phyloP scores from a whole-genome alignment of 2,113 vertebrate species.

The Micronisus gabar region DNA sequence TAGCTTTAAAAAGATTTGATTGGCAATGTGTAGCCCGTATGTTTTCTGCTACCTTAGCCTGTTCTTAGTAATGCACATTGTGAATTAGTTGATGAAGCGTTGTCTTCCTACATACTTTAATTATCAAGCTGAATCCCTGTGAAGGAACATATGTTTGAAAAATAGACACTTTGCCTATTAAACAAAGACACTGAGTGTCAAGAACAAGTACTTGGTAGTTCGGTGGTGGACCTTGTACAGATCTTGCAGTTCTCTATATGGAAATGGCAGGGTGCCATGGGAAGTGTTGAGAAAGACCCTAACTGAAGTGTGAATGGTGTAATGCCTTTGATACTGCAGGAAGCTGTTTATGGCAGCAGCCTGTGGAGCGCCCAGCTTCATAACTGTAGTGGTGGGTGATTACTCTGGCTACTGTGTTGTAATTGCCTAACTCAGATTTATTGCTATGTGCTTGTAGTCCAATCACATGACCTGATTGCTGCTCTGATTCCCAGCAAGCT shows the following conservation, averaged over 20 bases:
- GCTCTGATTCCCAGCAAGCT: not conserved
- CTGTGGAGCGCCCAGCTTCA: accelerated
- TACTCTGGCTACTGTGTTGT: not conserved
- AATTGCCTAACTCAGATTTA: not conserved
- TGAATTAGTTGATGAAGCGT: not conserved
- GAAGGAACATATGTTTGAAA: not conserved
- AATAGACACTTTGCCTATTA: not conserved
- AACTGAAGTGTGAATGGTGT: not conserved
- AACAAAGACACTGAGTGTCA: not conserved
- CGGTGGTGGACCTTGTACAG: not conserved
- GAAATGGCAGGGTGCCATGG: not conserved
- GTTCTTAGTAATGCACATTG: no score
- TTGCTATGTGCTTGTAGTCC: not conserved
- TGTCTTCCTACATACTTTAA: not conserved
- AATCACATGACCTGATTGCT: not conserved
- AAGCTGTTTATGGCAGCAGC: not conserved
- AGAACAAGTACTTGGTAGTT: not conserved
- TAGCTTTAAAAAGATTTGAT: not conserved
- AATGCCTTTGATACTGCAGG: not conserved
- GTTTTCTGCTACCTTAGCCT: not conserved
- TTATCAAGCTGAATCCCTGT: not conserved
- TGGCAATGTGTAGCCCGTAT: not conserved
- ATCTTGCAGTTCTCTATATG: not conserved
- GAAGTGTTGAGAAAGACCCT: not conserved
- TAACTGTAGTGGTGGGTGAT: not conserved